Evolutionary conservation across 1,140 invertebrate genomes (phyloP).

Genomic region (Pentalonia nigronervosa): DNA sequence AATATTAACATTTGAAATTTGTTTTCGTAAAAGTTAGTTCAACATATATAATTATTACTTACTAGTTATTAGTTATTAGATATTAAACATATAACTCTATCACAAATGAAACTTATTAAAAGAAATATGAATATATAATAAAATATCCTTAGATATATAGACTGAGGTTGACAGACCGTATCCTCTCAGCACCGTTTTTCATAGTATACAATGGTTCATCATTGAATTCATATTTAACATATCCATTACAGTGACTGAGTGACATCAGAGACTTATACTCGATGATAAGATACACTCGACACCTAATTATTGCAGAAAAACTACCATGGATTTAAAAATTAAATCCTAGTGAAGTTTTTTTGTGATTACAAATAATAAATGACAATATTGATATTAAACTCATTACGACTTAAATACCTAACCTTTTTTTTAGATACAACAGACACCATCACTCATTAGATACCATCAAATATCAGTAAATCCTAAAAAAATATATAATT

Average conservation of each 20-base stretch:
- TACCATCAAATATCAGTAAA: neutral
- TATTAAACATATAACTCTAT: neutral
- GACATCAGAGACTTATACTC: neutral
- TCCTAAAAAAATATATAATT: neutral
- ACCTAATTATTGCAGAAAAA: neutral
- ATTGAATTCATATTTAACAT: neutral
- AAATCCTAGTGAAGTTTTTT: neutral
- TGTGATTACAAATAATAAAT: neutral
- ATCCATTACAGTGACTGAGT: neutral
- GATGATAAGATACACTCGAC: neutral
- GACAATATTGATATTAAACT: neutral
- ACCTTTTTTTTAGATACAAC: too few species aligned
- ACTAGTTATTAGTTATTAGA: neutral
- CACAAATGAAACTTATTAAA: neutral
- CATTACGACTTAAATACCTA: neutral
- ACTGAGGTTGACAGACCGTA: neutral
- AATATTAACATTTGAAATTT: neutral
- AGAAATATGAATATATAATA: neutral
- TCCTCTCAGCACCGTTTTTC: neutral
- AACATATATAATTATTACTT: neutral
- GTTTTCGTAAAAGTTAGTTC: neutral
- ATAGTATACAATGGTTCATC: neutral
- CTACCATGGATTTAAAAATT: neutral
- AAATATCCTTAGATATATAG: neutral
- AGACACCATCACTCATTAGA: too few species aligned